Percentiles rank a stretch among this genome's conserved stretches.
Conservation (phyloP, 2,888 invertebrate genomes). For the Lamproptera curius region DNA sequence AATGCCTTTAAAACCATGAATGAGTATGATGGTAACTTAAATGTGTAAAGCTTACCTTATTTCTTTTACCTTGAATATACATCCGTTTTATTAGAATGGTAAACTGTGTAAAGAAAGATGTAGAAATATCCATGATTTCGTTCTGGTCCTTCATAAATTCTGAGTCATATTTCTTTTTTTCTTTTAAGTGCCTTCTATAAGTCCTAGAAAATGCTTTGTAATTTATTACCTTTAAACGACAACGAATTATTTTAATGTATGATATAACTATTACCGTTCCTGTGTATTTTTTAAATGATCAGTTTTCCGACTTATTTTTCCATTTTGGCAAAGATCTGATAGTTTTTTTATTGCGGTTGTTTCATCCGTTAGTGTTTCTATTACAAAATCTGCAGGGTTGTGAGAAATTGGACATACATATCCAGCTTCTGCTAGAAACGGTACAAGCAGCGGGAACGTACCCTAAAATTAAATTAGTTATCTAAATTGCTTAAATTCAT, state of each 20-base stretch:
- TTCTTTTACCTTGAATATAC: conserved; percentile 71
- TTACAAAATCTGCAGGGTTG: conserved; percentile 86
- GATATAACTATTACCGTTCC: no score
- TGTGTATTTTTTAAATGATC: neutral
- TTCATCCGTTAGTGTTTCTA: conserved; percentile 50
- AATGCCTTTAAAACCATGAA: no score
- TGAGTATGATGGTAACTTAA: no score
- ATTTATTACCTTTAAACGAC: no score
- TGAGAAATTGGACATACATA: conserved; percentile 85
- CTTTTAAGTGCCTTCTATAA: no score
- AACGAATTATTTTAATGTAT: no score
- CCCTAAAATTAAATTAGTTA: no score
- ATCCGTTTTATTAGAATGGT: conserved; percentile 67
- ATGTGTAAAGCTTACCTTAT: conserved; percentile 70
- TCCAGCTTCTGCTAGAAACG: conserved; percentile 80
- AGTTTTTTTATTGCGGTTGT: conserved; percentile 41
- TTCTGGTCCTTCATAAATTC: conserved; percentile 53
- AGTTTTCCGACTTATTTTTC: conserved; percentile 48
- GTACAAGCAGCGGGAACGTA: conserved; percentile 79
- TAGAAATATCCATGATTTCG: conserved; percentile 62
- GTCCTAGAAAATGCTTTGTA: no score
- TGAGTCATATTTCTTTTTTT: neutral
- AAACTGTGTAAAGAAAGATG: conserved; percentile 72
- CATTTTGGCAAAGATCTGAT: conserved; percentile 55
- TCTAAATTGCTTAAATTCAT: no score